Percentiles rank a stretch among this genome's conserved stretches.
phyloP scores from a whole-genome alignment of 2,888 invertebrate genomes.

The Embidobia sp. region DNA sequence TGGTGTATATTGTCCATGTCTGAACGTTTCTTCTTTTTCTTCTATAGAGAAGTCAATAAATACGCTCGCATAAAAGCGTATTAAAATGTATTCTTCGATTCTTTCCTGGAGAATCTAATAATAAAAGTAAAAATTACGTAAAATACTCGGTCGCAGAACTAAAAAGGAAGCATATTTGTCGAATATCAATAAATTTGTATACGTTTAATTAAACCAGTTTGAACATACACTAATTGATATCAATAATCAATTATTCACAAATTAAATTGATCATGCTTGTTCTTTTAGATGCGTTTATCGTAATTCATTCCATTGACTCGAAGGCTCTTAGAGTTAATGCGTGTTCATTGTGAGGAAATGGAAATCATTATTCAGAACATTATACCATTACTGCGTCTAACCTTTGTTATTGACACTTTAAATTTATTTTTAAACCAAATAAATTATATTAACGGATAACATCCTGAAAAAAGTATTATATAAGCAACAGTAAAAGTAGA shows the following conservation, averaged over 20 bases:
- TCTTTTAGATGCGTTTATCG: conserved; percentile 47
- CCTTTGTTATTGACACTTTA: not conserved
- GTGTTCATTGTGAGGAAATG: conserved; percentile 48
- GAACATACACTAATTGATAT: conserved; percentile 3
- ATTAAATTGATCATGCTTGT: conserved; percentile 4
- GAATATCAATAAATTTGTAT: conserved; percentile 2
- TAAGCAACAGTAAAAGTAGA: too few species aligned
- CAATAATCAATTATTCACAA: conserved; percentile 26
- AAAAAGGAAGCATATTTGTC: too few species aligned
- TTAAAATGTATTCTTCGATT: conserved; percentile 46
- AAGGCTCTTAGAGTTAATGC: conserved; percentile 48
- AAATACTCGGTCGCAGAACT: too few species aligned
- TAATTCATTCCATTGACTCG: conserved; percentile 49
- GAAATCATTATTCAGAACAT: conserved; percentile 43
- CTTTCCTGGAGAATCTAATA: conserved; percentile 13
- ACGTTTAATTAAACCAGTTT: conserved; percentile 1
- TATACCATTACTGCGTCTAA: conserved; percentile 22
- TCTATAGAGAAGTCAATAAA: conserved; percentile 30
- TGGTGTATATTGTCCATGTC: conserved; percentile 30
- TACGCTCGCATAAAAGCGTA: conserved; percentile 41
- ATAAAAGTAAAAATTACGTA: conserved; percentile 18
- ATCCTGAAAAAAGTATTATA: too few species aligned
- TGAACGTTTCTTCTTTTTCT: conserved; percentile 23
- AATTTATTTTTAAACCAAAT: not conserved
- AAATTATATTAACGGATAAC: too few species aligned